Evolutionary conservation across 1,140 invertebrate species (phyloP).

Genomic region (Heliconius melpomene): DNA sequence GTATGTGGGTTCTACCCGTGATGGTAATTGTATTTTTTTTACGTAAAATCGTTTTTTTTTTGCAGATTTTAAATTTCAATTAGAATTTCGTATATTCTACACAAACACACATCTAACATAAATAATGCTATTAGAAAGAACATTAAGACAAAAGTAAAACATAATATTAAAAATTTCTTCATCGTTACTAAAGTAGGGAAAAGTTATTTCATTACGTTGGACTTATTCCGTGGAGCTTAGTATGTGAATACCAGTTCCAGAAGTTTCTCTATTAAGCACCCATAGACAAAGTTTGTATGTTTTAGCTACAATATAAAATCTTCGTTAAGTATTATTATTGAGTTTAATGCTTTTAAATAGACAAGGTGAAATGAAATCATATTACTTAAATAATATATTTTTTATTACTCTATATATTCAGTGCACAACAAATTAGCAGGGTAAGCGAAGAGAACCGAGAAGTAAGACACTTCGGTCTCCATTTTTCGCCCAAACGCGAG

Average conservation of each 20-base stretch:
- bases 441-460: too few relatives aligned
- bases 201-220: constrained; percentile 7
- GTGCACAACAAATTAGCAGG: too few relatives aligned
- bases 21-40: too few relatives aligned
- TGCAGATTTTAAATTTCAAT: too few relatives aligned
- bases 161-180: constrained; percentile 12
- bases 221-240: constrained; percentile 14
- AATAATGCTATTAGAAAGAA: neutral
- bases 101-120: too few relatives aligned
- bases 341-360: neutral
- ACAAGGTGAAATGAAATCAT: neutral
- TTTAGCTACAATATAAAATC: neutral
- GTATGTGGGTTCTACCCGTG: too few relatives aligned
- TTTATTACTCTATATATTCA: too few relatives aligned
- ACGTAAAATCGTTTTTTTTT: too few relatives aligned
- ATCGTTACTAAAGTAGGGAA: neutral
- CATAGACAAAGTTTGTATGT: constrained; percentile 14
- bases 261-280: constrained; percentile 10
- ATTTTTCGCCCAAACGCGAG: too few relatives aligned
- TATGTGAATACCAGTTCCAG: constrained; percentile 12
- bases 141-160: neutral
- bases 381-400: too few relatives aligned
- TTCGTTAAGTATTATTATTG: neutral
- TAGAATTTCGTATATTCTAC: too few relatives aligned
- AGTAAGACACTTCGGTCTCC: too few relatives aligned